A percentile compares a stretch with the other conserved stretches of the same genome.
phyloP scores from a whole-genome alignment of 2,888 invertebrate species.

The Pammene aurita region DNA sequence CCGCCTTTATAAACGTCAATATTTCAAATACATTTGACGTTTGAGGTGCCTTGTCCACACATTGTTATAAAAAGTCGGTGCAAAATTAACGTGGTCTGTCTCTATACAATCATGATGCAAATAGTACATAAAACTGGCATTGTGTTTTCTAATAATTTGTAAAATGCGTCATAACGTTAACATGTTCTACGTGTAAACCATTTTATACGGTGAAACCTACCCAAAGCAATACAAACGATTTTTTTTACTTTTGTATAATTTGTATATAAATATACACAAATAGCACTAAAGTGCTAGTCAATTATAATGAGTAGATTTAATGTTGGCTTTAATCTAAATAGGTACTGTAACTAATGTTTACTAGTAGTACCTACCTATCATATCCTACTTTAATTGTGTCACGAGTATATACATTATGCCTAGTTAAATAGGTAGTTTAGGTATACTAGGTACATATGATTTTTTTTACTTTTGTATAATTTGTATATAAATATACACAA shows the following conservation, averaged over 20 bases:
- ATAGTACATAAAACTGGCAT: too few relatives aligned
- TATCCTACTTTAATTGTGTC: not conserved
- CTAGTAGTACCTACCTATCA: not conserved
- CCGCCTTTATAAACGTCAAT: too few relatives aligned
- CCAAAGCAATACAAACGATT: slow-evolving; percentile 49
- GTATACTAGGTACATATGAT: slow-evolving; percentile 31
- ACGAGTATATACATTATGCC: too few relatives aligned
- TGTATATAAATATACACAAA: too few relatives aligned
- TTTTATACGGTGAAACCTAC: slow-evolving; percentile 31
- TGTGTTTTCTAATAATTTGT: not conserved
- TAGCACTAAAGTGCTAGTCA: slow-evolving; percentile 77
- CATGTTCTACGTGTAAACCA: not conserved
- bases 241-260: slow-evolving; percentile 49
- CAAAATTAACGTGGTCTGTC: too few relatives aligned
- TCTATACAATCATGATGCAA: too few relatives aligned
- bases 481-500: too few relatives aligned
- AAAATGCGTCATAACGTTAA: not conserved
- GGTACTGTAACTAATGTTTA: slow-evolving; percentile 29
- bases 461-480: slow-evolving; percentile 47
- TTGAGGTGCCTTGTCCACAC: too few relatives aligned
- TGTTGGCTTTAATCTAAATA: slow-evolving; percentile 31
- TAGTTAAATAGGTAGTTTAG: not conserved
- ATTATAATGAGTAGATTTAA: slow-evolving; percentile 43
- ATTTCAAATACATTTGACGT: too few relatives aligned
- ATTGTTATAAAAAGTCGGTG: too few relatives aligned